Evolutionary conservation across 2,113 vertebrate species (phyloP), one percentile per base, ranked within the genome.

Genomic region (Pyxicephalus adspersus): DNA sequence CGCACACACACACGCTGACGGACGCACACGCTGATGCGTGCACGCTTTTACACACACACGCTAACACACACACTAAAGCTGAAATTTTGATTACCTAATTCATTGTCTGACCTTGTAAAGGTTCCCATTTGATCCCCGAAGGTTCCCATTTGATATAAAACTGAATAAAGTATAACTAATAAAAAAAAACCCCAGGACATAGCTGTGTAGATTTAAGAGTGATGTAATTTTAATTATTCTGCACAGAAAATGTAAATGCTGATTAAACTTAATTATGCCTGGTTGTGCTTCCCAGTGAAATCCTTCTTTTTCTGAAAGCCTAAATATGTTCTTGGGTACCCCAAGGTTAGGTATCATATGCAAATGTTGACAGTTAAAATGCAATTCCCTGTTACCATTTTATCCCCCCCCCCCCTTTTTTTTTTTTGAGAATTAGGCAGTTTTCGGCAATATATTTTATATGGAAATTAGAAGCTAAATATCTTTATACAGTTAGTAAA

Each of bases 121-220:
- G 67, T 3, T 45, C 67, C 52, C 51, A 85, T 87, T 73, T 84
- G 38, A 29, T 84, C n/a, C n/a, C n/a, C 26, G 5, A 3, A 16
- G 77, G 67, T 3, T 45, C 67, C 52, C 51, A 85, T 87, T 73
- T 84, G 38, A 29, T 84, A 87, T 89, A 83, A 83, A 65, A 65
- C 51, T 80, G 83, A 76, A 85, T 52, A 81, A 88, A 85, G 84
- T 68, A 66, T 80, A 87, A 77, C 77, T 88, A 84, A 90, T 84
- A 70, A 86, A 76, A 74, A n/a, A 83, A 87, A 82, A 85, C 86
- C 91, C 87, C 86, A 84, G 85, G 86, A 87, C 63, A 73, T 89
- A 89, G 90, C 92, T 91, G 86, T 86, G 82, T 88, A 87, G 86
- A 89, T 89, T 90, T 89, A 82, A 87, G 77, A 86, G 57, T 74